Conservation (phyloP, 2,797 vertebrate genomes). For the Coluber constrictor region DNA sequence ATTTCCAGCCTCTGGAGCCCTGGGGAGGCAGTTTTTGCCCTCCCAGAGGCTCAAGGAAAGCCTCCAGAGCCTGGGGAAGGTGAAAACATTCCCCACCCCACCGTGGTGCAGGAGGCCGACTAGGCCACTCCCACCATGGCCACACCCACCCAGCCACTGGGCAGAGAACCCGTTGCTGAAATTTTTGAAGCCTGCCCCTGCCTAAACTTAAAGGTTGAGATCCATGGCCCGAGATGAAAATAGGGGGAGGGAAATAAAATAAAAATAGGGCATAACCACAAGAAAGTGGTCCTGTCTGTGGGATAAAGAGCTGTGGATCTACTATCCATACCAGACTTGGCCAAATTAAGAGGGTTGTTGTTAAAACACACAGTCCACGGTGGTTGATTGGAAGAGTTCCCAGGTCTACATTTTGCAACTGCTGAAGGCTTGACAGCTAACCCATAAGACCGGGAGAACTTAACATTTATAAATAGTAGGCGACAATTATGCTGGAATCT, state of each 20-base stretch:
- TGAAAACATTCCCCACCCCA: accelerated
- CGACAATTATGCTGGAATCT: not conserved
- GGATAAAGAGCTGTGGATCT: not conserved
- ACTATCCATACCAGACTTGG: not conserved
- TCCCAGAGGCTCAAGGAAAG: too few relatives aligned
- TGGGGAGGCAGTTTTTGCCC: too few relatives aligned
- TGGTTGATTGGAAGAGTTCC: not conserved
- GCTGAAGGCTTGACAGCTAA: not conserved
- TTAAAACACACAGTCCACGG: not conserved
- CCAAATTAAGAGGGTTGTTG: not conserved
- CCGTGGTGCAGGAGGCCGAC: too few relatives aligned
- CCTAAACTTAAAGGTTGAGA: not conserved
- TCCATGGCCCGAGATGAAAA: not conserved
- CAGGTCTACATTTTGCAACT: not conserved
- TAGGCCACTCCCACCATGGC: too few relatives aligned
- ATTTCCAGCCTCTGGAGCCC: too few relatives aligned
- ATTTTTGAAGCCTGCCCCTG: too few relatives aligned
- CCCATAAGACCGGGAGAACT: too few relatives aligned
- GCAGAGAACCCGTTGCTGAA: too few relatives aligned
- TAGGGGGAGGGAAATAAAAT: too few relatives aligned
- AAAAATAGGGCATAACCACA: not conserved
- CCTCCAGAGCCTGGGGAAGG: too few relatives aligned
- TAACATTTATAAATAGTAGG: not conserved
- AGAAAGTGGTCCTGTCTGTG: not conserved
- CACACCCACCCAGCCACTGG: too few relatives aligned